A percentile compares a stretch with the other conserved stretches of the same genome.
These are phyloP conservation scores for Homalodisca vitripennis DNA, from an alignment of 1,140 invertebrate genomes.

Conservation along the genomic window DNA sequence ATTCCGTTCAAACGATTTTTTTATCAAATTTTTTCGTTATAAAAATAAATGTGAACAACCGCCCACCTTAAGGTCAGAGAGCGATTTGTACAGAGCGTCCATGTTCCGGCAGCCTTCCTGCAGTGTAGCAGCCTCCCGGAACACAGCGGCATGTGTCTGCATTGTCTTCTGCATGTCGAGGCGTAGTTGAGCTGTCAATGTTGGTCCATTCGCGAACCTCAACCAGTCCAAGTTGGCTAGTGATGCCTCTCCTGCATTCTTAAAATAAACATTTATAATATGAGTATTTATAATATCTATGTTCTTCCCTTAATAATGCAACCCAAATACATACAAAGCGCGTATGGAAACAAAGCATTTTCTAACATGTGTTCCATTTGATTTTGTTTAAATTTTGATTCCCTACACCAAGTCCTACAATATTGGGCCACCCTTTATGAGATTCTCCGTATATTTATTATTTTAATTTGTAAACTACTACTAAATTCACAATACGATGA, in stretches of 20 bases:
- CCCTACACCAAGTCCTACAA: too few species aligned
- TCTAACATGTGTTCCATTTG: too few species aligned
- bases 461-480: too few species aligned
- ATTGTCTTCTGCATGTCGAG: constrained; percentile 76
- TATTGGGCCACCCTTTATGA: too few species aligned
- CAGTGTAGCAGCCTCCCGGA: constrained; percentile 71
- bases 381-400: too few species aligned
- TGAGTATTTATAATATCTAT: not conserved
- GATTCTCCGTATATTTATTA: too few species aligned
- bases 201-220: constrained; percentile 59
- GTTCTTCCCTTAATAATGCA: not conserved
- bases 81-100: too few species aligned
- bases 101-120: constrained; percentile 56
- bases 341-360: not conserved
- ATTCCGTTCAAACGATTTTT: constrained; percentile 41
- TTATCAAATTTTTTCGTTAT: constrained; percentile 57
- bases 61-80: too few species aligned
- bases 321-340: constrained; percentile 28
- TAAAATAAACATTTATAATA: too few species aligned
- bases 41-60: too few species aligned
- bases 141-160: constrained; percentile 80
- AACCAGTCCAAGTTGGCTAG: constrained; percentile 69
- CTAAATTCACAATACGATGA: too few species aligned
- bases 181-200: constrained; percentile 63
- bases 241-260: constrained; percentile 66